A percentile compares a stretch with the other conserved stretches of the same genome.
These are phyloP conservation scores for Opisthograptis luteolata DNA, from an alignment of 2,888 invertebrate genomes.

Conservation along the genomic window DNA sequence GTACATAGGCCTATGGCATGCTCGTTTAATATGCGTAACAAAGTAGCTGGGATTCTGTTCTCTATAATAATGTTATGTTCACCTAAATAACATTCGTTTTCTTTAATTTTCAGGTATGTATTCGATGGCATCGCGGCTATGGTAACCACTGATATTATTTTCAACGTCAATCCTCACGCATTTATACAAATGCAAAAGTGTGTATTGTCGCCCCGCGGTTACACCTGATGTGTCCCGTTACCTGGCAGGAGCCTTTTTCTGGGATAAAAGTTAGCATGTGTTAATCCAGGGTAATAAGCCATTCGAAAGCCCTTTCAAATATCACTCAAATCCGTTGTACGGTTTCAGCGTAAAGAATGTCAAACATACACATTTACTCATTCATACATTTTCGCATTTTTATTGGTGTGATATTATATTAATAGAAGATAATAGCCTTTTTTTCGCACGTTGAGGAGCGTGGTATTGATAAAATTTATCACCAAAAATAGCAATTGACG, in stretches of 20 bases:
- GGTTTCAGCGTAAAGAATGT: too few species aligned
- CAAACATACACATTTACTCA: constrained; percentile 7
- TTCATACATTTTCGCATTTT: constrained; percentile 9
- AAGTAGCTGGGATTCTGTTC: constrained; percentile 7
- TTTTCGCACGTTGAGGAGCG: constrained; percentile 24
- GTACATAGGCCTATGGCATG: constrained; percentile 38
- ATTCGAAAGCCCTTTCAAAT: too few species aligned
- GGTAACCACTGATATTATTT: background rate
- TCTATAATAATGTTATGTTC: background rate
- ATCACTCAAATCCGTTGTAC: too few species aligned
- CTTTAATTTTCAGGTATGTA: constrained; percentile 38
- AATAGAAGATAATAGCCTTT: constrained; percentile 10
- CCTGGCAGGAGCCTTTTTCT: too few species aligned
- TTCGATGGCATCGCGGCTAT: background rate
- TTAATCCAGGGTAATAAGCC: too few species aligned
- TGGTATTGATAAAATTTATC: constrained; percentile 40
- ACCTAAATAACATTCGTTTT: constrained; percentile 19
- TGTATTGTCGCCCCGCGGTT: too few species aligned
- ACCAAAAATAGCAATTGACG: constrained; percentile 46
- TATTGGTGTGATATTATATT: too few species aligned
- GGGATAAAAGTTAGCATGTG: too few species aligned
- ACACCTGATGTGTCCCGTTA: too few species aligned
- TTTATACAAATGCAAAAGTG: background rate
- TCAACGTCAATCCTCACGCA: background rate
- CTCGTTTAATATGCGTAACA: constrained; percentile 25